Evolutionary conservation across 2,888 invertebrate genomes (phyloP), one percentile per base, ranked within the genome.

Genomic region (Pterobdella sp.): DNA sequence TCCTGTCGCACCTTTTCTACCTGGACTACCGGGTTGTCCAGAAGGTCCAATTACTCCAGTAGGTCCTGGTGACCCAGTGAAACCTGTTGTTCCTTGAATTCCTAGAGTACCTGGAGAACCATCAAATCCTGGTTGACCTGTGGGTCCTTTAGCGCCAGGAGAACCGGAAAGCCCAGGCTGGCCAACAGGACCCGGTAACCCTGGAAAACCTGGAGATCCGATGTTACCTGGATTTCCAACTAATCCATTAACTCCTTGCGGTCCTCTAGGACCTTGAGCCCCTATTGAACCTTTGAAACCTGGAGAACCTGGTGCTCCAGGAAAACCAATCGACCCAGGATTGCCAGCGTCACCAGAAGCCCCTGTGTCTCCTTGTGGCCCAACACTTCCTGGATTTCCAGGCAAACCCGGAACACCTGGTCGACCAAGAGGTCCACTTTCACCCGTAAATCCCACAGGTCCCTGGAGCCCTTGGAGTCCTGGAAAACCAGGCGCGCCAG

Each of bases 181-280:
- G 3, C 79, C 77, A 52, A 74, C 74, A 32, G 74, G 72, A 70
- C 78, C 78, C 68, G 76, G 75, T 10, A 72, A 68, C 10, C 80
- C 80, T 29, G 73, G 49, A 1, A 22, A 56, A 3, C 52, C 70
- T 70, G 52, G 70, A 70, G 60, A 34, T 32, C 70, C 70, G 14
- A 18, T 3, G 4, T 4, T 4, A 7, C 36, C 68, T 10, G 36
- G 42, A 32, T 2, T 10, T 26, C 37, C 36, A 36, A 26, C 14
- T 26, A 68, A 36, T 7, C 36, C 37, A 18, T 56, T n/a, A 18
- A 29, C 60, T 4, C 77, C 77, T 35, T 68, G 36, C 18, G 67
- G 31, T 32, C 78, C 78, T 49, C 32, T 52, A 14, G 65, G 32
- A n/a, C 78, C 78, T 29, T 69, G 67, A 64, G 35, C 36, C 32